phyloP scores from a whole-genome alignment of 2,113 vertebrate species.

The Suricata suricatta region DNA sequence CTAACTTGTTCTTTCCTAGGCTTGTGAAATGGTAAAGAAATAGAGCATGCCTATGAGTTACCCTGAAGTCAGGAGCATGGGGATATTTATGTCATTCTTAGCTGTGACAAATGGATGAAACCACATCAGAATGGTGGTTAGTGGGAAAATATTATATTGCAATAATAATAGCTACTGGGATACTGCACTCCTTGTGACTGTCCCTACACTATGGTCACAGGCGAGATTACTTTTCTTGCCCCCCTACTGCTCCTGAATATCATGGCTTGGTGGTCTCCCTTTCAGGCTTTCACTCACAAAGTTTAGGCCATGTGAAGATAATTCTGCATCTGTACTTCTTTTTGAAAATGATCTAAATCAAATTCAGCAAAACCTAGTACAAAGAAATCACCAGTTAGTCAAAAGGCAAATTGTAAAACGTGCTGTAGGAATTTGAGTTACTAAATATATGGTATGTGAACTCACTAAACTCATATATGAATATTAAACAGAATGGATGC shows the following conservation, averaged over 20 bases:
- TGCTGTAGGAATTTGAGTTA: background rate
- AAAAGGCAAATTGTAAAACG: background rate
- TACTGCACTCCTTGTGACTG: background rate
- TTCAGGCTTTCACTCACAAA: background rate
- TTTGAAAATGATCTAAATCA: background rate
- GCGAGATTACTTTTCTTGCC: background rate
- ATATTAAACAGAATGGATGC: background rate
- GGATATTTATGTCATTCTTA: background rate
- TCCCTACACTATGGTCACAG: too few relatives aligned
- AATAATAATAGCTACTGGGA: background rate
- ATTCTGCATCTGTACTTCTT: background rate
- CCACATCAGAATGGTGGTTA: background rate
- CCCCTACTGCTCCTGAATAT: background rate
- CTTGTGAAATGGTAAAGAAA: background rate
- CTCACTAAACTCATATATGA: background rate
- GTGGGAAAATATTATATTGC: background rate
- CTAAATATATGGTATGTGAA: background rate
- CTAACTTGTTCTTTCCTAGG: background rate
- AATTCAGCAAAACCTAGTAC: background rate
- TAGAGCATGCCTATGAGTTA: background rate
- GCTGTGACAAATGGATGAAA: background rate
- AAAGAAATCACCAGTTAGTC: background rate
- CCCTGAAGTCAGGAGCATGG: background rate
- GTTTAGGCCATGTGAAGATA: background rate
- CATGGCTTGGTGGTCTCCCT: background rate